phyloP scores from a whole-genome alignment of 2,888 invertebrate genomes.

The Spisula solida region DNA sequence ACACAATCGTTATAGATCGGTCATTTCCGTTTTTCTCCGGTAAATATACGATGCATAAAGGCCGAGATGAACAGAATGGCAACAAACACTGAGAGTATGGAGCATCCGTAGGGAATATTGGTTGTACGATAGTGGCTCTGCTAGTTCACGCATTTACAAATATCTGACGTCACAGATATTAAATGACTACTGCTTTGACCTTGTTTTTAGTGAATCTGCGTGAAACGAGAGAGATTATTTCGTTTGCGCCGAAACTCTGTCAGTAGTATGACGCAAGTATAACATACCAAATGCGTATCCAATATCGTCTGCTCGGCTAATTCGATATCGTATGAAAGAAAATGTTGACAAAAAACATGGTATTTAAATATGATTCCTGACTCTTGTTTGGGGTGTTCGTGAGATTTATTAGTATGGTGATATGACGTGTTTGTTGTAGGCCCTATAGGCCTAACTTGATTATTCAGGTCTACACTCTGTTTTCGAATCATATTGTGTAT shows the following conservation, averaged over 20 bases:
- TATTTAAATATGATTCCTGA: too few relatives aligned
- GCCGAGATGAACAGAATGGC: background rate
- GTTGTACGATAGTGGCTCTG: slow-evolving; percentile 32
- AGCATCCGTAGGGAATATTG: slow-evolving; percentile 10
- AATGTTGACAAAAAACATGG: background rate
- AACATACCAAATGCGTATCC: background rate
- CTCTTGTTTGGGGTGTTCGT: too few relatives aligned
- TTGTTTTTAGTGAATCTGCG: slow-evolving; percentile 21
- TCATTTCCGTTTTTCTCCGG: too few relatives aligned
- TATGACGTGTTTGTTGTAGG: too few relatives aligned
- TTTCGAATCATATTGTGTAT: too few relatives aligned
- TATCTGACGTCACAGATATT: slow-evolving; percentile 32
- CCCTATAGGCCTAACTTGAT: too few relatives aligned
- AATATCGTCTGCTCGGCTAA: background rate
- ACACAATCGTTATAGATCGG: background rate
- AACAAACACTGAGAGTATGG: background rate
- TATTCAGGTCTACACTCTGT: too few relatives aligned
- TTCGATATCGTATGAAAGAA: background rate
- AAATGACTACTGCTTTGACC: slow-evolving; percentile 25
- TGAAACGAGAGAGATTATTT: slow-evolving; percentile 19
- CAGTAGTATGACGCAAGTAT: slow-evolving; percentile 12
- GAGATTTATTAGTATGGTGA: too few relatives aligned
- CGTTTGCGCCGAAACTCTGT: slow-evolving; percentile 19
- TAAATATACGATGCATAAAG: too few relatives aligned
- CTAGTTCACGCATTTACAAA: slow-evolving; percentile 21